Evolutionary conservation across 2,113 vertebrate species (phyloP), one percentile per base, ranked within the genome.

Genomic region (Anhinga rufa): DNA sequence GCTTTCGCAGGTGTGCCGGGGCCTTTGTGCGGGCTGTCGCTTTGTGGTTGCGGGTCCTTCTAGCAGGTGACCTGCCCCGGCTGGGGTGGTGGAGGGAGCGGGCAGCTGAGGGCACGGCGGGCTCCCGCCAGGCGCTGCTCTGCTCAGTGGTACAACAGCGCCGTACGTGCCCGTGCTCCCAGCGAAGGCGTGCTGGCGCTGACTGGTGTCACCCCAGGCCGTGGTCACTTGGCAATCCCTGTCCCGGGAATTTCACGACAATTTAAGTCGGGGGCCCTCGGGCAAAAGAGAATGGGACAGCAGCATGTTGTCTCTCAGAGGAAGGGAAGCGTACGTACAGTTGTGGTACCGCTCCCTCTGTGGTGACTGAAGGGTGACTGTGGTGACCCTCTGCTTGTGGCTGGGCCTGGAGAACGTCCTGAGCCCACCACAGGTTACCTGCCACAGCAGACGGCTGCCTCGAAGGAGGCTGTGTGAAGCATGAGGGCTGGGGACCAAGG

Each of bases 101-200:
- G 29, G 46, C 70, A 76, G 72, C 82, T 57, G 52, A n/a, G 46
- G 74, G 18, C 48, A 4, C 64, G 49, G 48, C 69, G 32, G 62
- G 18, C 20, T 22, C 12, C 62, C 76, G 54, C 8, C 80, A 36
- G 31, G 40, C 55, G 60, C 24, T 0, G 0, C 10, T 0, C 31
- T 31, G 79, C 60, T 28, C 61, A 21, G 57, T 3, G 2, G 20
- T 22, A 20, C 61, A n/a, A 1, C 44, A 24, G 4, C 4, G 1
- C 26, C 44, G 19, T 9, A 24, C 24, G 0, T 0, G 28, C 9
- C 58, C 0, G 0, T 38, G 40, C 85, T 83, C 38, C 42, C 42
- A 14, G 19, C 3, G 1, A 38, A 44, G 60, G 32, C 52, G 10
- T 2, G 0, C 5, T 3, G 40, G 12, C 26, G 3, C 17, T 38